Percentiles rank a stretch among this genome's conserved stretches.
phyloP scores from a whole-genome alignment of 2,113 vertebrate genomes.

The Neolamprologus kungweensis region DNA sequence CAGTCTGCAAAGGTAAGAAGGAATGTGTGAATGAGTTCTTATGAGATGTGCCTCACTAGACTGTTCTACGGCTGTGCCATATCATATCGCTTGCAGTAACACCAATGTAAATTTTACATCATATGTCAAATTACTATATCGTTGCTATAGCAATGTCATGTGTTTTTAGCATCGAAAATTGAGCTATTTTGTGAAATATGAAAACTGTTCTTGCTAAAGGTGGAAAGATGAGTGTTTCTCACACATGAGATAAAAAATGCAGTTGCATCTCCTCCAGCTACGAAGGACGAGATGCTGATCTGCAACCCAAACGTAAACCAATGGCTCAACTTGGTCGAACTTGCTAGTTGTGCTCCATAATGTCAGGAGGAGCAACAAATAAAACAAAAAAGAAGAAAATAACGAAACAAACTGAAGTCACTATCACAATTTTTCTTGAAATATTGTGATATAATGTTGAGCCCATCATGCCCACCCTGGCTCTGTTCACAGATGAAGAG shows the following conservation, averaged over 20 bases:
- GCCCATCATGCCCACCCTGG: not conserved
- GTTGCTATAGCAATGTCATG: not conserved
- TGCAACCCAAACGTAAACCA: not conserved
- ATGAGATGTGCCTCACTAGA: not conserved
- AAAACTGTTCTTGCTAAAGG: not conserved
- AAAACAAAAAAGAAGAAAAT: not conserved
- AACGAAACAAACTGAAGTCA: not conserved
- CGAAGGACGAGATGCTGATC: not conserved
- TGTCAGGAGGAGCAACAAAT: not conserved
- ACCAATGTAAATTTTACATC: not conserved
- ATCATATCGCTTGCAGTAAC: not conserved
- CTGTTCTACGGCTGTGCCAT: not conserved
- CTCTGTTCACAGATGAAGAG: not conserved
- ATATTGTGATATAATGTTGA: not conserved
- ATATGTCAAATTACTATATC: not conserved
- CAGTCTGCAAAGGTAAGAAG: constrained; percentile 72
- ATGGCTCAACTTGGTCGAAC: not conserved
- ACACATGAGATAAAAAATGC: not conserved
- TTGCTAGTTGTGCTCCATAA: not conserved
- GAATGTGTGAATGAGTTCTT: not conserved
- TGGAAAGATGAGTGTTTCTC: not conserved
- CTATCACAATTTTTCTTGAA: not conserved
- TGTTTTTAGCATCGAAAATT: not conserved
- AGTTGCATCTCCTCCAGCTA: not conserved
- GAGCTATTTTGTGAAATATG: not conserved